Evolutionary conservation across 2,113 vertebrate genomes (phyloP), one percentile per base, ranked within the genome.

Genomic region (Dolichallabes microphthalmus): DNA sequence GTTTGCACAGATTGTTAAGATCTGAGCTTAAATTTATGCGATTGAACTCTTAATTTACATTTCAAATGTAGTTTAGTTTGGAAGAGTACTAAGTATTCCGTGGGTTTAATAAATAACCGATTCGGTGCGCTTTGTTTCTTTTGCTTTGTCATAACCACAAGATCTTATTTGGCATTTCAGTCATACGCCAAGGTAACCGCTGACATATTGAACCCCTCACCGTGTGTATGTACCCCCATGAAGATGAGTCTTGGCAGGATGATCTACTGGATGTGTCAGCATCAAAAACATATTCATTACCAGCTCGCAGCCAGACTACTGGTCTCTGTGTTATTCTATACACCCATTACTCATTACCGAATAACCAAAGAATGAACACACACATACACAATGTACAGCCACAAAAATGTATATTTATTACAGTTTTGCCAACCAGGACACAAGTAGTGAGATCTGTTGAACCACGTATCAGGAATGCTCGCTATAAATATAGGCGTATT

Each of bases 211-310:
- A 85, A 86, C 80, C 81, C 50, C 63, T 61, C 55, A 55, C 71
- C 50, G 55, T 82, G 77, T 55, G 69, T 71, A 71, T 79, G 66
- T 84, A 45, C 77, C 78, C 50, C 66, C 75, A 64, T 87, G 82
- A 88, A 85, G 88, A 87, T 82, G 81, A 79, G 30, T 87, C 74
- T 82, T 87, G 85, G 83, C 82, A 78, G 80, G 55, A 71, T 84
- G 82, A 86, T 66, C 30, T 66, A 87, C 82, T 87, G 85, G 78
- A 86, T 88, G 88, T 85, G 85, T 86, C 71, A 82, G 82, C 85
- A 82, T 89, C 84, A 91, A 82, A 88, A 88, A 83, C 82, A 74
- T 88, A 90, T 91, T 90, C 86, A 90, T 93, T 90, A 91, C 84
- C 86, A 84, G 83, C 84, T 86, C 85, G 85, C 90, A 88, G 89